Evolutionary conservation across 1,140 invertebrate species (phyloP).

Genomic region (Nylanderia fulva): DNA sequence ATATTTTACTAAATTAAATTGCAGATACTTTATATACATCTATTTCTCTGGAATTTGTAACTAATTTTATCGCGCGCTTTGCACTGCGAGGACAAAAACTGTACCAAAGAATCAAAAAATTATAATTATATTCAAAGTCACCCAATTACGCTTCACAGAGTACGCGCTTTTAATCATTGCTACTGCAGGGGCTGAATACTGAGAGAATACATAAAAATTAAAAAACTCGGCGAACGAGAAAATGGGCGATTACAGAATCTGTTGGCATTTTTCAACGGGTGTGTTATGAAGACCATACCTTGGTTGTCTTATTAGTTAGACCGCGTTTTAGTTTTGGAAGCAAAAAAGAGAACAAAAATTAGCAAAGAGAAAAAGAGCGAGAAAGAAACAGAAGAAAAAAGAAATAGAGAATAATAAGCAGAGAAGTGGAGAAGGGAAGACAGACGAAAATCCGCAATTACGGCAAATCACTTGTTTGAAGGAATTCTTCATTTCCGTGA

Average conservation of each 20-base stretch:
- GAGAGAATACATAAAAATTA: constrained; percentile 1
- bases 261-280: constrained; percentile 71
- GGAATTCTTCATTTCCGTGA: constrained; percentile 72
- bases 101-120: constrained; percentile 34
- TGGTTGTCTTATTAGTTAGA: not conserved
- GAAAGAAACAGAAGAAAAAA: not conserved
- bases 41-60: constrained; percentile 32
- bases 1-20: constrained; percentile 44
- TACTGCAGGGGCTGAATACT: not conserved
- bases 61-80: constrained; percentile 22
- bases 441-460: constrained; percentile 77
- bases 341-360: not conserved
- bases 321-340: constrained; percentile 4
- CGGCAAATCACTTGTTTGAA: constrained; percentile 74
- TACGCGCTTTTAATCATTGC: constrained; percentile 28
- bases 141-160: constrained; percentile 13
- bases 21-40: not conserved
- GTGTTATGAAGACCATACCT: constrained; percentile 61
- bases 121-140: constrained; percentile 34
- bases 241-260: constrained; percentile 52
- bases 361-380: not conserved
- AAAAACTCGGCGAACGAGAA: constrained; percentile 27
- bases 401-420: not conserved
- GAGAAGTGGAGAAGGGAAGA: not conserved
- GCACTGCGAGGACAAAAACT: not conserved